Percentiles rank a stretch among this genome's conserved stretches.
These are phyloP conservation scores for Apodemia zela DNA, from an alignment of 2,888 invertebrate genomes.

Conservation along the genomic window DNA sequence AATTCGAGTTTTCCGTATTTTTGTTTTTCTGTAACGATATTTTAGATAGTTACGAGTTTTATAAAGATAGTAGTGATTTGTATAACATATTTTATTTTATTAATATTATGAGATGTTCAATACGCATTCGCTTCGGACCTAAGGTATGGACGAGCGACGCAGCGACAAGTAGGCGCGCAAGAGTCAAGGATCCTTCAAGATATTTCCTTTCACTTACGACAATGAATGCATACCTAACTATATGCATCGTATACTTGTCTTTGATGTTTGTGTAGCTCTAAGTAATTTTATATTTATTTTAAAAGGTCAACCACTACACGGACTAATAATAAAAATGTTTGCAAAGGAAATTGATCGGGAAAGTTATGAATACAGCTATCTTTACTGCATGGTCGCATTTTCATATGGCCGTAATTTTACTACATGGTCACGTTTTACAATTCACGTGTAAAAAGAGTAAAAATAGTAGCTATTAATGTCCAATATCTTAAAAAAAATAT, in stretches of 20 bases:
- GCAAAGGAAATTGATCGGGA: not conserved
- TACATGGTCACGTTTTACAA: no score
- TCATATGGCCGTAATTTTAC: no score
- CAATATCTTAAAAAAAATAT: not conserved
- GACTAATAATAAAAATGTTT: conserved; percentile 12
- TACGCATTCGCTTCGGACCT: conserved; percentile 35
- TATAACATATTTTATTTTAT: not conserved
- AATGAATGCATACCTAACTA: conserved; percentile 52
- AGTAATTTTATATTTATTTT: conserved; percentile 31
- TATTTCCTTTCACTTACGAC: conserved; percentile 79
- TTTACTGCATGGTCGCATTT: no score
- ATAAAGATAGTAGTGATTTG: no score
- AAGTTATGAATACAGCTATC: no score
- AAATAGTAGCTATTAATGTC: not conserved
- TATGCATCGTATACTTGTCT: conserved; percentile 33
- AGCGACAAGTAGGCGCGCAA: conserved; percentile 61
- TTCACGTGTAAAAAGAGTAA: not conserved
- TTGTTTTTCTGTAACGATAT: no score
- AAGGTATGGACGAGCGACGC: conserved; percentile 37
- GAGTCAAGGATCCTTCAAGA: conserved; percentile 76
- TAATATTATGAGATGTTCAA: conserved; percentile 26
- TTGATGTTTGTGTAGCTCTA: conserved; percentile 30
- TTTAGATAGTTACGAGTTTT: no score
- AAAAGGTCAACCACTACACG: conserved; percentile 35
- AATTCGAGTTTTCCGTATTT: no score